Base-by-base conservation (phyloP, 1,140 invertebrate genomes). In the Centruroides vittatus region DNA sequence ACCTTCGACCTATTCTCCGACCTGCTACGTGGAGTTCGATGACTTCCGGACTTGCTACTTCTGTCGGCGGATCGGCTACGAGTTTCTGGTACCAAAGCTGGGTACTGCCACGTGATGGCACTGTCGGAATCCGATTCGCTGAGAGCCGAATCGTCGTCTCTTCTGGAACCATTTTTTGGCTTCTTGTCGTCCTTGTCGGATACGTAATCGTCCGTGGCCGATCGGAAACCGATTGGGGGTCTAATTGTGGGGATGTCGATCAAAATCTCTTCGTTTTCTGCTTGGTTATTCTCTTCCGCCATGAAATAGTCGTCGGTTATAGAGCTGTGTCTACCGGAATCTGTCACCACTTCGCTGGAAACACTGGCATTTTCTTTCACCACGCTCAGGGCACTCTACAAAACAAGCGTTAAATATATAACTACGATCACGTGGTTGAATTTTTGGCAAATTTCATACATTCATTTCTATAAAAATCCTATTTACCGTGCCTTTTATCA, bases 181-280 rank as follows among this genome's bases (percentile, higher is more conserved):
- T 57, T 63, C 34, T 55, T 56, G 13, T 54, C 35, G 34, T 9
- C 47, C 9, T 12, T 13, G 9, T 8, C 13, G 4, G 36, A 59
- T 5, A 23, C 47, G 23, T 56, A 58, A 41, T 13, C 35, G 11
- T 49, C 54, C 4, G 12, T 58, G 35, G 59, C 60, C 0, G 58
- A 55, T 12, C 64, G 61, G 23, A 67, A 67, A 8, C 60, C 60
- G 5, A 59, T n/a, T 0, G 64, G 64, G 5, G 64, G 64, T 6
- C 61, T 52, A 13, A 67, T 66, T 3, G 66, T 61, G 0, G 66
- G 66, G 8, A 67, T 61, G 46, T 67, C 65, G 10, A 67, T 67
- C 35, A 67, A 63, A 12, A 65, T 64, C 53, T 67, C 66, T 61
- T 67, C 66, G 12, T 59, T 67, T 12, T 60, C 59, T 41, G 60